Evolutionary conservation across 2,888 invertebrate species (phyloP).

Genomic region (Heliconius aoede): DNA sequence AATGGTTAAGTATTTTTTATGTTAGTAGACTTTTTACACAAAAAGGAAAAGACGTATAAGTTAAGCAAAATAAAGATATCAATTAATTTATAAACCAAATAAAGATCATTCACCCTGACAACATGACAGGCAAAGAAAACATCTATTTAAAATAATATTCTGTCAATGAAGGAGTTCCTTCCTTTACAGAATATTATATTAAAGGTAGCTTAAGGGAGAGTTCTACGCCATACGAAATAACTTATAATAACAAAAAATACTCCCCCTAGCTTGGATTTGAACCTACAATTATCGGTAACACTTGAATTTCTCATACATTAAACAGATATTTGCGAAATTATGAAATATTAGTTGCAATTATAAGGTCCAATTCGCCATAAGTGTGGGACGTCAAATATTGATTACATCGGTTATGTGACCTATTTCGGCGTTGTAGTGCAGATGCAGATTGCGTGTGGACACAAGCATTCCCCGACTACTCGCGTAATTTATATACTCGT

Average conservation of each 20-base stretch:
- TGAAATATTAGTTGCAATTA: background rate
- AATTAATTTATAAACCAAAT: too few relatives aligned
- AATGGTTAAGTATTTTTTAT: background rate
- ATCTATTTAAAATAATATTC: too few relatives aligned
- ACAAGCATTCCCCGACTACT: background rate
- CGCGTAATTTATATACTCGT: background rate
- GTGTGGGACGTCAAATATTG: constrained; percentile 12
- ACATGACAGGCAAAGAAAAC: too few relatives aligned
- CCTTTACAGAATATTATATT: too few relatives aligned
- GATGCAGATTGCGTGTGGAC: constrained; percentile 17
- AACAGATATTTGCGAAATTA: background rate
- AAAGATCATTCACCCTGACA: too few relatives aligned
- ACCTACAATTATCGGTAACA: background rate
- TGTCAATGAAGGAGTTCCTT: too few relatives aligned
- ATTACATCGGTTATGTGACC: constrained; percentile 26
- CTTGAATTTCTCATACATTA: background rate
- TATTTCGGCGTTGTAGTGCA: constrained; percentile 22
- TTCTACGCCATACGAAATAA: too few relatives aligned
- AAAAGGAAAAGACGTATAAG: too few relatives aligned
- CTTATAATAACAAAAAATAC: background rate
- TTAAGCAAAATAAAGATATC: too few relatives aligned
- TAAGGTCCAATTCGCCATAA: background rate
- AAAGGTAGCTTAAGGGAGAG: too few relatives aligned
- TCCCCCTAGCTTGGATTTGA: background rate
- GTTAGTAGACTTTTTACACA: too few relatives aligned